Percentiles rank a stretch among this genome's conserved stretches.
Evolutionary conservation across 2,888 invertebrate genomes (phyloP).

Genomic region (Muschampia plurimacula): DNA sequence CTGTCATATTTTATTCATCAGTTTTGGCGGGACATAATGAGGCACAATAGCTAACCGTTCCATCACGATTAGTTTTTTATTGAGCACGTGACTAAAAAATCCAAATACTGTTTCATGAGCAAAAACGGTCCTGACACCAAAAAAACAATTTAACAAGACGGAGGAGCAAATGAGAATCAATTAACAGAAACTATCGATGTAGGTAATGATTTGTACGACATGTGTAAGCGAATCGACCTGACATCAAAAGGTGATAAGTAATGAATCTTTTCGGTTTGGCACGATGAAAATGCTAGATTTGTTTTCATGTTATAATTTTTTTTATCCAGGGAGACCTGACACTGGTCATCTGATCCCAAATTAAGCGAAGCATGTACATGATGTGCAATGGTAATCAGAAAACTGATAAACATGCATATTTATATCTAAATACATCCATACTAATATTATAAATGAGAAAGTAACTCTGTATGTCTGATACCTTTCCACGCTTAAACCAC

Average conservation of each 20-base stretch:
- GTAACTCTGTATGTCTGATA: too few relatives aligned
- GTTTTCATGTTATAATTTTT: not conserved
- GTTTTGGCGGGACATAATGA: constrained; percentile 26
- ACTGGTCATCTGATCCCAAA: too few relatives aligned
- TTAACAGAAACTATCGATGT: constrained; percentile 29
- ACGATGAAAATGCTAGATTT: not conserved
- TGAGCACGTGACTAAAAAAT: constrained; percentile 20
- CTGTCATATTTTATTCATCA: not conserved
- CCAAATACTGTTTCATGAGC: not conserved
- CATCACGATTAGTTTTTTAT: constrained; percentile 21
- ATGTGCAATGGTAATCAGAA: too few relatives aligned
- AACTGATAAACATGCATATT: too few relatives aligned
- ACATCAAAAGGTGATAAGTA: not conserved
- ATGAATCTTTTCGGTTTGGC: not conserved
- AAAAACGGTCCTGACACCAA: constrained; percentile 2
- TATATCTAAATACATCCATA: too few relatives aligned
- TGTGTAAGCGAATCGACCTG: constrained; percentile 6
- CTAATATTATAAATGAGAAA: too few relatives aligned
- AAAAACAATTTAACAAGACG: constrained; percentile 18
- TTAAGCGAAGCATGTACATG: too few relatives aligned
- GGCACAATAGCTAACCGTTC: constrained; percentile 20
- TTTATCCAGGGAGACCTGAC: too few relatives aligned
- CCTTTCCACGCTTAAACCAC: too few relatives aligned
- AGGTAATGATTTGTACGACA: constrained; percentile 19
- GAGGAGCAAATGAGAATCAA: constrained; percentile 26